Conservation (phyloP, 2,113 vertebrate species). For the Sciurus niger region DNA sequence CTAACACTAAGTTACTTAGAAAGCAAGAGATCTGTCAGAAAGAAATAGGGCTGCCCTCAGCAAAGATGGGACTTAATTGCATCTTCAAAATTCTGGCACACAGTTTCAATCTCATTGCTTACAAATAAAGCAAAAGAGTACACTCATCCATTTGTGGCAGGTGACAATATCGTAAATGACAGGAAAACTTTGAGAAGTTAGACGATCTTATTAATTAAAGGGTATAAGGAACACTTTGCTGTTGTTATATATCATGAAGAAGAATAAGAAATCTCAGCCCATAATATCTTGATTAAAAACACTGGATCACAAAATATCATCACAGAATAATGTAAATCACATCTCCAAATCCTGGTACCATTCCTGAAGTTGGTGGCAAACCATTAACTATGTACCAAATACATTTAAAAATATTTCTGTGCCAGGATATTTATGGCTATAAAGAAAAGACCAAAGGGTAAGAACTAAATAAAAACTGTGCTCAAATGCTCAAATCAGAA, state of each 20-base stretch:
- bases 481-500: neutral
- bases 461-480: neutral
- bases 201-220: neutral
- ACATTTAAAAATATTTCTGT: neutral
- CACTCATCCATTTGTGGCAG: neutral
- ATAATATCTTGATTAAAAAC: neutral
- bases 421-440: neutral
- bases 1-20: slow-evolving; percentile 32
- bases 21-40: neutral
- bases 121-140: neutral
- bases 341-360: neutral
- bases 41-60: neutral
- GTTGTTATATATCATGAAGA: neutral
- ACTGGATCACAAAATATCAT: neutral
- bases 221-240: neutral
- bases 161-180: neutral
- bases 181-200: neutral
- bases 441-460: neutral
- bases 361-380: neutral
- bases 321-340: neutral
- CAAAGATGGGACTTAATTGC: neutral
- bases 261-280: neutral
- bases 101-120: neutral
- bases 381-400: neutral
- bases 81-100: neutral